A percentile compares a stretch with the other conserved stretches of the same genome.
Conservation (phyloP, 2,888 invertebrate species). For the Acleris holmiana region DNA sequence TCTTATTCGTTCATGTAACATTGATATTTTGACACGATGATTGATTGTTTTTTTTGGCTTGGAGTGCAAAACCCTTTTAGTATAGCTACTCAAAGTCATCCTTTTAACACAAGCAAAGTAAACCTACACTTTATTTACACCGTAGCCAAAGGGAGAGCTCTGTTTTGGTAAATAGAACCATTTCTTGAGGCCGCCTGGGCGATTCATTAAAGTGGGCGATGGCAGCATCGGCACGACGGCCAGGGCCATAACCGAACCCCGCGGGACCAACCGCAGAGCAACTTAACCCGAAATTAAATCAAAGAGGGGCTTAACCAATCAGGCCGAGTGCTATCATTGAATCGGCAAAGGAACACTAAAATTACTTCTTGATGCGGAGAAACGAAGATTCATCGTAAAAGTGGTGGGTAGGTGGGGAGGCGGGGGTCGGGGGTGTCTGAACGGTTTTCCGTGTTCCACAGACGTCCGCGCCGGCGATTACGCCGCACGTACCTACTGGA, state of each 20-base stretch:
- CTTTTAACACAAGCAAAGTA: background rate
- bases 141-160: constrained; percentile 1
- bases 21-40: no score
- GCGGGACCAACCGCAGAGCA: constrained; percentile 72
- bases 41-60: no score
- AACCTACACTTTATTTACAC: constrained; percentile 13
- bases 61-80: no score
- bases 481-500: constrained; percentile 73
- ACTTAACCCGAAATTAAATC: constrained; percentile 84
- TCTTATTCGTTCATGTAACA: no score
- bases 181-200: constrained; percentile 21
- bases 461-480: constrained; percentile 79
- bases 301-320: constrained; percentile 84
- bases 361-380: constrained; percentile 84
- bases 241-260: constrained; percentile 62
- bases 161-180: constrained; percentile 31
- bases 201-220: constrained; percentile 34
- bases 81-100: no score
- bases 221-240: constrained; percentile 26
- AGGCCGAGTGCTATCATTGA: constrained; percentile 84
- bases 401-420: constrained; percentile 65
- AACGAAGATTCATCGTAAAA: constrained; percentile 85
- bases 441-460: constrained; percentile 83
- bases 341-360: constrained; percentile 84
- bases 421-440: constrained; percentile 68